Base-by-base conservation (phyloP, 2,797 vertebrate species). In the Pterois miles region DNA sequence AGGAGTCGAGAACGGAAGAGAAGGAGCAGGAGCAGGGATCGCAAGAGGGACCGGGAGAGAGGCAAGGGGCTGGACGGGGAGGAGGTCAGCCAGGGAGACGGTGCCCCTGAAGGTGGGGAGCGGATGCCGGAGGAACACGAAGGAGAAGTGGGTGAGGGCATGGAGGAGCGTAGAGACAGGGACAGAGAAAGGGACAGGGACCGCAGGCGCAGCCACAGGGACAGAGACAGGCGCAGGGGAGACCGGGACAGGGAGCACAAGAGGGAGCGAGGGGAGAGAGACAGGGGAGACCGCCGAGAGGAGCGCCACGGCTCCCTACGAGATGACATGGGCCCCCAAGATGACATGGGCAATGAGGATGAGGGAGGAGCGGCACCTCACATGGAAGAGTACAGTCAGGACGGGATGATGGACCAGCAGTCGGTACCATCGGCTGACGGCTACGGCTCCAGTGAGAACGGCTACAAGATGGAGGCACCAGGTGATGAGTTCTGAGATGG, bases 191-290 rank as follows among this genome's bases (percentile, higher is more conserved):
- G 94, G 9, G 96, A 97, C 5, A 91, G 95, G 27, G 95, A 96
- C 64, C 94, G 96, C 72, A 91, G 96, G 18, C 96, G 96, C 6
- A 95, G 96, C 69, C 95, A 96, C 79, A 91, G 95, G 73, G 95
- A 96, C 65, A 81, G 96, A 65, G 96, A 97, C 33, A 89, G 96
- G 22, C 95, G 94, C 54, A 87, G 95, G 69, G 85, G 95, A 4
- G 96, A 97, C 71, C 66, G 96, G 6, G 96, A 97, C 67, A 92
- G 96, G 4, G 96, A 97, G 69, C 96, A 97, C 64, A 96, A 97
- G 86, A 93, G 95, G 14, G 95, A 96, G 63, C 89, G 97, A 0
- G 94, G 96, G 0, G 97, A 93, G 48, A 88, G 91, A 60, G 95
- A 96, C 22, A 92, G 95, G 59, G 96, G 83, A 8, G 95, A 88